phyloP scores from a whole-genome alignment of 2,797 vertebrate genomes.

The Eupleurogrammus muticus region DNA sequence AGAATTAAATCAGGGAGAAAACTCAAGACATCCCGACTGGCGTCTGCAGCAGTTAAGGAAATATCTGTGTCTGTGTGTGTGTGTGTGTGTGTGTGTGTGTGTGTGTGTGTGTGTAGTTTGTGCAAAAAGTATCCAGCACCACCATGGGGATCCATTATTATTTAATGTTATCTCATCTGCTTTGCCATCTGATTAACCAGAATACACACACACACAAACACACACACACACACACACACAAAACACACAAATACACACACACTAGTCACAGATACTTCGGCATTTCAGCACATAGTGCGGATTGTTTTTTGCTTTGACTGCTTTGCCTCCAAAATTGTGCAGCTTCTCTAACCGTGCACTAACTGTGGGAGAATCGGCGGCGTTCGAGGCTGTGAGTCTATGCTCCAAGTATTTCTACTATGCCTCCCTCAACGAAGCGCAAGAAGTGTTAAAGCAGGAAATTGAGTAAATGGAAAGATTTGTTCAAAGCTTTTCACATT shows the following conservation, averaged over 20 bases:
- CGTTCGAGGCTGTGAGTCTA: slow-evolving; percentile 24
- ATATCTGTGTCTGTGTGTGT: slow-evolving; percentile 36
- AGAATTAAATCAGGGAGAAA: slow-evolving; percentile 63
- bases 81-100: slow-evolving; percentile 37
- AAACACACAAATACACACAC: slow-evolving; percentile 11
- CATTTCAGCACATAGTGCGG: slow-evolving; percentile 15
- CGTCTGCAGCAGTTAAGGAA: slow-evolving; percentile 63
- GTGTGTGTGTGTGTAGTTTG: slow-evolving; percentile 10
- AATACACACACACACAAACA: slow-evolving; percentile 27
- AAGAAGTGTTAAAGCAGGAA: slow-evolving; percentile 54
- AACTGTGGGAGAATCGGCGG: slow-evolving; percentile 45
- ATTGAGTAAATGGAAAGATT: slow-evolving; percentile 44
- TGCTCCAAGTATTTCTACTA: slow-evolving; percentile 30
- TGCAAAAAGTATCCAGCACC: slow-evolving; percentile 61
- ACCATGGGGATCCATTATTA: slow-evolving; percentile 73
- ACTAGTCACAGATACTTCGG: slow-evolving; percentile 13
- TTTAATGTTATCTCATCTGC: slow-evolving; percentile 73
- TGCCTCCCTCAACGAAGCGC: slow-evolving; percentile 32
- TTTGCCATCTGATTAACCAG: slow-evolving; percentile 70
- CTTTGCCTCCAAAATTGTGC: slow-evolving; percentile 35
- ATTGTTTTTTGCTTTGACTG: slow-evolving; percentile 41
- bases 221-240: slow-evolving; percentile 11
- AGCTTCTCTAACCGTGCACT: slow-evolving; percentile 52
- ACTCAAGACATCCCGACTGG: slow-evolving; percentile 58
- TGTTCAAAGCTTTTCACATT: slow-evolving; percentile 31